Base-by-base conservation (phyloP, 1,140 invertebrate species). In the Bradysia coprophila region DNA sequence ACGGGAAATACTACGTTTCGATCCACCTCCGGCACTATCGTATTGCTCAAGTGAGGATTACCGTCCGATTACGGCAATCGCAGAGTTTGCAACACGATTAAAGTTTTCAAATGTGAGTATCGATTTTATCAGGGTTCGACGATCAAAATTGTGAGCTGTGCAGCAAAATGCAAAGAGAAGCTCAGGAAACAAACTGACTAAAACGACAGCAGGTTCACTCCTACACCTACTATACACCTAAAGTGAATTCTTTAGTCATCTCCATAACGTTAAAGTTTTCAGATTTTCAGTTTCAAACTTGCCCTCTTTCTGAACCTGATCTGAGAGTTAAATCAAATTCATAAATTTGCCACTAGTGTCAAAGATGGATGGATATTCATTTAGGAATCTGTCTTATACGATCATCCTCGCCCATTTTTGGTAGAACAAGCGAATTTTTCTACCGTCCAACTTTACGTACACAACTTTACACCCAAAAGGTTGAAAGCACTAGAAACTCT, bases 21-120 rank as follows among this genome's bases (percentile, higher is more conserved):
- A 49, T 5, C 57, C 57, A 3, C 58, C 57, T 38, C 57, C 57
- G 20, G 56, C 55, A 1, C 56, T 55, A 16, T 56, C 53, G 38
- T 56, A 53, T 43, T 59, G 57, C 45, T 57, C 56, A 28, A 50
- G 57, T 28, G 56, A 54, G 40, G 57, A 57, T 34, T 59, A 58
- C 43, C 55, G 59, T 37, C 56, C 56, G 37, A 56, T 59, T 15
- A 59, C 57, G 6, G 54, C 57, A 3, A 55, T 59, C 37, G 55
- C 54, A 0, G 48, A 59, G 37, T 59, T 57, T 16, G 49, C 55
- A 38, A 53, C 57, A 50, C 54, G 57, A 45, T 38, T 59, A 18
- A 54, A 59, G 24, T 59, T 59, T 20, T 43, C 51, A 41, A 57
- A 59, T 45, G 56, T 57, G 46, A 46, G 49, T 21, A 11, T 4